These are phyloP conservation scores for Tromatobia lineatoria DNA, from an alignment of 2,888 invertebrate species.

Conservation along the genomic window DNA sequence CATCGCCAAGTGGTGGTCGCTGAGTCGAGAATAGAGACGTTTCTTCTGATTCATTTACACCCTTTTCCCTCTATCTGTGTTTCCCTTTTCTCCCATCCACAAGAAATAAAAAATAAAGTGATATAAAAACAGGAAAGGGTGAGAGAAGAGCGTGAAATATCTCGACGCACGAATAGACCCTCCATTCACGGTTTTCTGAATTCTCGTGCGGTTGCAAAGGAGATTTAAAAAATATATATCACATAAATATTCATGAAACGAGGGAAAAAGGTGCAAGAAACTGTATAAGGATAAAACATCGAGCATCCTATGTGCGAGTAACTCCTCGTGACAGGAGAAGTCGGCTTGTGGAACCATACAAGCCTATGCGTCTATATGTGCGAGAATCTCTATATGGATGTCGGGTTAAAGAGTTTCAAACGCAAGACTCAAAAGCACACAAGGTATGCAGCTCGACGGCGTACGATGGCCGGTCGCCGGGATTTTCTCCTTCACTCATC, in stretches of 20 bases:
- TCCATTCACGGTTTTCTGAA: slow-evolving; percentile 2
- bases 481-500: slow-evolving; percentile 23
- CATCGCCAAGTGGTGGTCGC: too few relatives aligned
- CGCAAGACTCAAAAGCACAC: slow-evolving; percentile 22
- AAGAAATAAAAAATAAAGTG: neutral
- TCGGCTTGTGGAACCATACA: neutral
- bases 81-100: neutral
- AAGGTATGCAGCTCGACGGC: slow-evolving; percentile 14
- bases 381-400: slow-evolving; percentile 5
- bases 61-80: neutral
- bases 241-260: slow-evolving; percentile 33
- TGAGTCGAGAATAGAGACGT: too few relatives aligned
- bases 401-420: slow-evolving; percentile 37
- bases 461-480: slow-evolving; percentile 30
- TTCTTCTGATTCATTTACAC: neutral
- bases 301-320: neutral
- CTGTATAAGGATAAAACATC: neutral
- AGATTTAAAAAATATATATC: slow-evolving; percentile 24
- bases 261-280: neutral
- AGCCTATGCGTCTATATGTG: neutral
- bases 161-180: neutral
- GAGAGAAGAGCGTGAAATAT: slow-evolving; percentile 16
- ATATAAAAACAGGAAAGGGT: neutral
- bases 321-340: slow-evolving; percentile 5
- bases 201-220: neutral